Evolutionary conservation across 2,113 vertebrate genomes (phyloP), one percentile per base, ranked within the genome.

Genomic region (Myrmophylax atrothorax): DNA sequence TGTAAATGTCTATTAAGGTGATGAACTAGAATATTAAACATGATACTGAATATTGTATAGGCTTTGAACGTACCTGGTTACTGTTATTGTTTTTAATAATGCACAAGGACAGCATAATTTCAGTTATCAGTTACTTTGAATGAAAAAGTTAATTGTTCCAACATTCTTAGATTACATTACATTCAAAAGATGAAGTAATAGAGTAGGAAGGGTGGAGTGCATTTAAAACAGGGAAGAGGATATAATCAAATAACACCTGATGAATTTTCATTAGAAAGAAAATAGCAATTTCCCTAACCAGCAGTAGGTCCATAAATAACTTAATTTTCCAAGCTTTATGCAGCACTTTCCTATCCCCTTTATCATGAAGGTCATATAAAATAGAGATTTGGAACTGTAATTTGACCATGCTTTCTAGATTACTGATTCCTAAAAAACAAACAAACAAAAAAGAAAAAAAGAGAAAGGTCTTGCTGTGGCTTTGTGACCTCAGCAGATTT

Each of bases 31-130:
- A 68, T 94, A 92, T 56, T 78, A 85, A 92, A 78, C 56, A 86
- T 60, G 33, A 44, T 84, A 88, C 29, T 95, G 38, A 90, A 78
- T 92, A 60, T 70, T 73, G 19, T 84, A 59, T 72, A 55, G 68
- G 31, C 52, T 96, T 93, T 90, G 80, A 94, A 89, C 2, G 0
- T 68, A 93, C 66, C 76, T 92, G 82, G 40, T 95, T 95, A 74
- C 68, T 74, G 52, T 92, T 84, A 69, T 77, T 96, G 55, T 92
- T 96, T 92, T 88, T 81, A 93, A 84, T 80, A 92, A 84, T 66
- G 76, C 38, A 88, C 38, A 47, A 84, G 35, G 38, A 84, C 63
- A 55, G 55, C 28, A 53, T 66, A 50, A 90, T 91, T 90, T 90
- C 55, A 87, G 55, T 96, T 93, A 84, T 90, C 82, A 75, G 67